These are phyloP conservation scores for Doryteuthis pealeii DNA, from an alignment of 1,140 invertebrate genomes.

Conservation along the genomic window DNA sequence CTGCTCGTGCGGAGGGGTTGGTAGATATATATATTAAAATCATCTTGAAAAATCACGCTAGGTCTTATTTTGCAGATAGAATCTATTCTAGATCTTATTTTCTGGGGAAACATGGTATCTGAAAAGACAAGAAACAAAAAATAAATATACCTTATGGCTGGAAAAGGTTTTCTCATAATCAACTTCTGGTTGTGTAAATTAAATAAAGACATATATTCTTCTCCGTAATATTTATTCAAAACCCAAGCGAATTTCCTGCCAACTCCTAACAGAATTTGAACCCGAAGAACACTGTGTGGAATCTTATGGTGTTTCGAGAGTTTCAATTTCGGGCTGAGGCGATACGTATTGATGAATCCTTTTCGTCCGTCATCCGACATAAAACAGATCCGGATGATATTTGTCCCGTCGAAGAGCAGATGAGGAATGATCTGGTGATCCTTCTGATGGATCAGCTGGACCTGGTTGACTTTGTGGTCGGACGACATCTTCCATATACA, in stretches of 20 bases:
- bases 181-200: not conserved
- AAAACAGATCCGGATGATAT: conserved; percentile 1
- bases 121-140: too few species aligned
- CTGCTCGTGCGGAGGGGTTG: too few species aligned
- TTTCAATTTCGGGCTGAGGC: not conserved
- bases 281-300: not conserved
- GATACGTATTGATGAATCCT: not conserved
- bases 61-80: too few species aligned
- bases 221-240: not conserved
- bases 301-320: not conserved
- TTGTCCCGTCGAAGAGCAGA: not conserved
- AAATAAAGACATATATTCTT: conserved; percentile 13
- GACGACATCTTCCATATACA: conserved; percentile 8
- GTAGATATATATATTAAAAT: too few species aligned
- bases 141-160: conserved; percentile 5
- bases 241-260: conserved; percentile 17
- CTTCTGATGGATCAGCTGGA: not conserved
- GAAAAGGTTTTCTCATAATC: not conserved
- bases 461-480: not conserved
- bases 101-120: too few species aligned
- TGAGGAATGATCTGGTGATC: not conserved
- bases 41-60: too few species aligned
- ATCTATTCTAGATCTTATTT: too few species aligned
- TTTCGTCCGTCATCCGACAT: not conserved
- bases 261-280: conserved; percentile 12